Conservation (phyloP, 2,797 vertebrate species). For the Syngnathus acus region DNA sequence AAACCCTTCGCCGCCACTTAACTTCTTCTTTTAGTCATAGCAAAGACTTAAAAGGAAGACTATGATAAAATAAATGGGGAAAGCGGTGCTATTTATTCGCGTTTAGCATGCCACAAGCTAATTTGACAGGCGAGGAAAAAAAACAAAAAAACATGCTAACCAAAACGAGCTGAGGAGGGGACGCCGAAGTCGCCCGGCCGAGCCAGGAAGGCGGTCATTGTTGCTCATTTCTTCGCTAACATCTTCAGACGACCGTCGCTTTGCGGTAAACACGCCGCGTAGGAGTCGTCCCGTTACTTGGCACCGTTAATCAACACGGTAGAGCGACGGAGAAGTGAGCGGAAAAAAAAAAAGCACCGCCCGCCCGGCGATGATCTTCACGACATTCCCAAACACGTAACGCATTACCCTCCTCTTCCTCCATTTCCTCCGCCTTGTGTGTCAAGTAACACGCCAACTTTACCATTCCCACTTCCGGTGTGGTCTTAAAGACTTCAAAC, state of each 20-base stretch:
- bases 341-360: background rate
- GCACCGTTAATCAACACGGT: background rate
- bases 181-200: background rate
- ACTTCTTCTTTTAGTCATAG: background rate
- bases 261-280: background rate
- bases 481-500: background rate
- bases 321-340: background rate
- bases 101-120: background rate
- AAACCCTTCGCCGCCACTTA: background rate
- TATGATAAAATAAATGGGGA: background rate
- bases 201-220: slow-evolving; percentile 1
- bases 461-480: background rate
- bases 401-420: background rate
- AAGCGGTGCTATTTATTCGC: background rate
- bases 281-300: background rate
- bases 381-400: background rate
- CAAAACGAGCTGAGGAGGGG: background rate
- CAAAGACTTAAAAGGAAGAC: background rate
- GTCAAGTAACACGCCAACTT: background rate
- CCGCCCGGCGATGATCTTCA: background rate
- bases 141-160: background rate
- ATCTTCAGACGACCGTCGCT: background rate
- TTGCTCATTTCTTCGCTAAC: background rate
- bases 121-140: background rate
- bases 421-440: background rate